These are phyloP conservation scores for Nannobrachium achirus DNA, from an alignment of 2,113 vertebrate genomes.

Conservation along the genomic window DNA sequence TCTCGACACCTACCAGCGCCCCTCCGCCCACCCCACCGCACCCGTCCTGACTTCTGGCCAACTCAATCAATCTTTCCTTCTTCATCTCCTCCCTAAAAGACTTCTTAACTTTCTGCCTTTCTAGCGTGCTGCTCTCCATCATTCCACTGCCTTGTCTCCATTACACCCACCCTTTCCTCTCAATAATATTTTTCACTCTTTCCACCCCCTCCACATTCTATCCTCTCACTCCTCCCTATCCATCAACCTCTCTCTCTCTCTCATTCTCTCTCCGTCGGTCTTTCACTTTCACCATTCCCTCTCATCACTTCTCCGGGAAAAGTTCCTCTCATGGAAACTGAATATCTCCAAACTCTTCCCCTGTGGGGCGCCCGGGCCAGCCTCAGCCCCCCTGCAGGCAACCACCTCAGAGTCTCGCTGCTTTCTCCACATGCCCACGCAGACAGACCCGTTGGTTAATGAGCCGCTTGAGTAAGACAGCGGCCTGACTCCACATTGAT, in stretches of 20 bases:
- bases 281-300: neutral
- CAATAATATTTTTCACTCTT: conserved; percentile 33
- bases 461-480: conserved; percentile 68
- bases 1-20: too few relatives aligned
- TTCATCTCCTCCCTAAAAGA: conserved; percentile 17
- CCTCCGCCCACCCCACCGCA: too few relatives aligned
- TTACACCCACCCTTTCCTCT: conserved; percentile 30
- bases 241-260: conserved; percentile 16
- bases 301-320: conserved; percentile 27
- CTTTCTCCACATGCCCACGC: conserved; percentile 35
- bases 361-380: conserved; percentile 31
- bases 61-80: conserved; percentile 52
- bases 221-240: conserved; percentile 32
- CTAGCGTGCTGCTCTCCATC: conserved; percentile 27
- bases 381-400: conserved; percentile 11
- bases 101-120: conserved; percentile 36
- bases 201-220: conserved; percentile 10
- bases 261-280: neutral
- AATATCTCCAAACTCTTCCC: conserved; percentile 39
- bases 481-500: conserved; percentile 71
- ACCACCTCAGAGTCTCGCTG: conserved; percentile 35
- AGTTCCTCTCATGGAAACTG: conserved; percentile 27
- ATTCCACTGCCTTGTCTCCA: conserved; percentile 26
- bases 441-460: conserved; percentile 56
- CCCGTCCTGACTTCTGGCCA: conserved; percentile 41